Base-by-base conservation (phyloP, 2,113 vertebrate species). In the Puntigrus tetrazona region DNA sequence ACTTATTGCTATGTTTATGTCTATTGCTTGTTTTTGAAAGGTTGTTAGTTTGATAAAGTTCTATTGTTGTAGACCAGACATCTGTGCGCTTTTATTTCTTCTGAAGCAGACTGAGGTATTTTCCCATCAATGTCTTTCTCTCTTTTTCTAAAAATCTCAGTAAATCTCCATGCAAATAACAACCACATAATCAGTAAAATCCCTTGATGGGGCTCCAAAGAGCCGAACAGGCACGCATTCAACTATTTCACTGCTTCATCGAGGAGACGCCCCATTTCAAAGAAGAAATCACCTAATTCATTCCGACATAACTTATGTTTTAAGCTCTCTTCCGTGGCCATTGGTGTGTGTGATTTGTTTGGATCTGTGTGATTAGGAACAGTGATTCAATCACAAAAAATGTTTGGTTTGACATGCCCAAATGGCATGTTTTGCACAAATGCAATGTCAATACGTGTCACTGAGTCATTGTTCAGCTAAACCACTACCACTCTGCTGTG, bases 391-490 rank as follows among this genome's bases (percentile, higher is more conserved):
- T 84, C 81, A 27, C 67, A 27, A 47, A 81, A 83, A 72, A 82
- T 77, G 72, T 84, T 86, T 81, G 61, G 31, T 65, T 41, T 78
- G 87, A 83, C 73, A 70, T 55, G 63, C 63, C 63, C 83, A 82
- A 81, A 47, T 45, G 87, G 81, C 70, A 34, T 86, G 84, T 88
- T 78, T 82, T 86, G 76, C 65, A 86, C 81, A 88, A 86, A 81
- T 25, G 38, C 75, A 63, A 86, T 50, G 84, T 85, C 86, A 87
- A 77, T 79, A 80, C 72, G 75, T 78, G 75, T 81, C 77, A 57
- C 22, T 50, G 25, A 7, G 76, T 75, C 36, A 70, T 14, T 81
- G 81, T 70, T 84, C 59, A 76, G 81, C 50, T 80, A 63, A 81
- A 84, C 47, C 76, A 36, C 77, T 63, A 47, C 52, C 22, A 69